Evolutionary conservation across 2,888 invertebrate genomes (phyloP), one percentile per base, ranked within the genome.

Genomic region (Ochropleura plecta): DNA sequence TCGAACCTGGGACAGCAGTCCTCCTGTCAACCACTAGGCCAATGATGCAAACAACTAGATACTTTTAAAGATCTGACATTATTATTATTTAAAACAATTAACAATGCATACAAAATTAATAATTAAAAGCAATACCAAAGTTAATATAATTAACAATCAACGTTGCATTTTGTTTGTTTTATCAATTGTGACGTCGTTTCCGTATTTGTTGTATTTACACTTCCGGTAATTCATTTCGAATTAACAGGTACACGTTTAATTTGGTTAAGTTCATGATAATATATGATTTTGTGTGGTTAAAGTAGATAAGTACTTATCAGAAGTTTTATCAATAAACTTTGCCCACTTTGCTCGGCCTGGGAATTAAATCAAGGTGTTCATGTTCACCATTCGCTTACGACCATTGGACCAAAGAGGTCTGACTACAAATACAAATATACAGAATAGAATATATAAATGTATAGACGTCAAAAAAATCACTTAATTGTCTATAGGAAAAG

Each of bases 221-320:
- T 70, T 81, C 73, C 82, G 70, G 62, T 73, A 84, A 84, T 84
- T 83, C 73, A 81, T 77, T 81, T 65, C 49, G 70, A 67, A 53
- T 84, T 76, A 64, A 12, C 14, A 9, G 42, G 46, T 16, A 67
- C n/a, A 55, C 16, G 40, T 67, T 67, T 81, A 53, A 75, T 63
- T 76, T 20, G 20, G 51, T 18, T 64, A 64, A 68, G 42, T 76
- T 40, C 30, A 48, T 57, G 18, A 55, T 55, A 3, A 53, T 30
- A 30, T 30, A 1, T 30, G 3, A 2, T 51, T 30, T 30, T 57
- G 30, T 3, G 7, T 57, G 14, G 30, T 53, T 9, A 0, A 5
- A 48, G 14, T 48, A 46, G 30, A 30, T 30, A 30, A 30, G 30
- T 30, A 30, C 30, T 30, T 30, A 30, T 30, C 30, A 30, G 30